Conservation (phyloP, 2,797 vertebrate species). For the Lutjanus campechanus region DNA sequence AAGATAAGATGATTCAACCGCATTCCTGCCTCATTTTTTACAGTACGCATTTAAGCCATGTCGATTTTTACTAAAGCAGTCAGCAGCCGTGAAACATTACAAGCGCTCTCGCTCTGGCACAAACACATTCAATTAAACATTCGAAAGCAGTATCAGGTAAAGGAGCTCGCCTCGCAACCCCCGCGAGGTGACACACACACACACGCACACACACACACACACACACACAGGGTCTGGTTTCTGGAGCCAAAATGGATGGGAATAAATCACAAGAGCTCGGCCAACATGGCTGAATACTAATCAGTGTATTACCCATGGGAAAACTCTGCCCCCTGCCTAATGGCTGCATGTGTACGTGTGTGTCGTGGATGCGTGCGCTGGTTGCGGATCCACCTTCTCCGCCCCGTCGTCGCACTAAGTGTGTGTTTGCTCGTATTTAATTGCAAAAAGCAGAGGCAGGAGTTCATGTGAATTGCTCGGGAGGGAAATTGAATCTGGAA, state of each 20-base stretch:
- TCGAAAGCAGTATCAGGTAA: constrained; percentile 49
- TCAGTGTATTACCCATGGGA: constrained; percentile 71
- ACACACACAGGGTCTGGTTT: constrained; percentile 43
- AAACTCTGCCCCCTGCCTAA: constrained; percentile 57
- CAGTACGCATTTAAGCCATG: constrained; percentile 10
- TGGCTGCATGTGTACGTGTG: constrained; percentile 41
- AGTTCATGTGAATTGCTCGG: constrained; percentile 40
- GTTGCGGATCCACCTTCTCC: constrained; percentile 54
- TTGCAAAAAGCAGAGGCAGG: constrained; percentile 56
- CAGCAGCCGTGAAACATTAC: constrained; percentile 34
- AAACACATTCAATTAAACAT: constrained; percentile 62
- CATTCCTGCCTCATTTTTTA: too few species aligned
- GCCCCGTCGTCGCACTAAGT: constrained; percentile 16
- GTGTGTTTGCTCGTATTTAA: constrained; percentile 55
- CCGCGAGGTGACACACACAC: constrained; percentile 32
- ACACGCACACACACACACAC: constrained; percentile 39
- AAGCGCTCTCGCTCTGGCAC: constrained; percentile 19
- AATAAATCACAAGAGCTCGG: constrained; percentile 74
- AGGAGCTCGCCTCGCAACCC: constrained; percentile 37
- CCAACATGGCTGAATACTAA: constrained; percentile 79
- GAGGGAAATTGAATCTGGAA: constrained; percentile 64
- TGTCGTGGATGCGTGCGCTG: constrained; percentile 20
- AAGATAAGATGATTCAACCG: too few species aligned
- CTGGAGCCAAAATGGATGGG: constrained; percentile 67
- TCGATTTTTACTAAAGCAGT: constrained; percentile 30